Percentiles rank a stretch among this genome's conserved stretches.
phyloP scores from a whole-genome alignment of 1,140 invertebrate genomes.

The Drosophila hydei region DNA sequence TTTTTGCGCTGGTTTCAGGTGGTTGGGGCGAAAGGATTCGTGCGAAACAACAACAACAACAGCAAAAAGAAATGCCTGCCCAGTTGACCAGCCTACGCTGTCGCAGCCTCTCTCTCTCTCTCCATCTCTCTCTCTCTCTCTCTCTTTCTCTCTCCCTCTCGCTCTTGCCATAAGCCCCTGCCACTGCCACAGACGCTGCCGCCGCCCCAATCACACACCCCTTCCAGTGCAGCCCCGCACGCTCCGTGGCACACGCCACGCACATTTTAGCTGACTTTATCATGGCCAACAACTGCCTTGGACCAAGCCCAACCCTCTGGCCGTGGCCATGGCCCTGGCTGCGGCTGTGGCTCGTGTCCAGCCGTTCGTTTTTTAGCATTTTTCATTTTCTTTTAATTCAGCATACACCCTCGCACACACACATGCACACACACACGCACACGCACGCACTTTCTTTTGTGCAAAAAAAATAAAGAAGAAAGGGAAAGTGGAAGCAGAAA shows the following conservation, averaged over 20 bases:
- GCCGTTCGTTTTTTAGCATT: constrained; percentile 73
- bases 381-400: constrained; percentile 82
- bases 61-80: constrained; percentile 55
- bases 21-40: constrained; percentile 70
- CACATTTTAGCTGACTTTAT: constrained; percentile 79
- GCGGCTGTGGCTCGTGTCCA: constrained; percentile 33
- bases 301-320: constrained; percentile 49
- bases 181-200: too few species aligned
- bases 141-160: background rate
- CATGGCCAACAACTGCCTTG: constrained; percentile 34
- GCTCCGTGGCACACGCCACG: constrained; percentile 63
- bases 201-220: background rate
- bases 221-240: background rate
- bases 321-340: too few species aligned
- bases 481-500: constrained; percentile 17
- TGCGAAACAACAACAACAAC: constrained; percentile 53
- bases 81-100: constrained; percentile 60
- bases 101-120: constrained; percentile 12
- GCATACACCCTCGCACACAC: constrained; percentile 30
- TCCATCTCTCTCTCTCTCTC: background rate
- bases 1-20: constrained; percentile 19
- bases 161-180: too few species aligned
- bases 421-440: constrained; percentile 10
- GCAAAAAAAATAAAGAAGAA: constrained; percentile 49
- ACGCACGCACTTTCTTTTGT: constrained; percentile 41